These are phyloP conservation scores for Geothlypis trichas DNA, from an alignment of 2,113 vertebrate species.

Conservation along the genomic window DNA sequence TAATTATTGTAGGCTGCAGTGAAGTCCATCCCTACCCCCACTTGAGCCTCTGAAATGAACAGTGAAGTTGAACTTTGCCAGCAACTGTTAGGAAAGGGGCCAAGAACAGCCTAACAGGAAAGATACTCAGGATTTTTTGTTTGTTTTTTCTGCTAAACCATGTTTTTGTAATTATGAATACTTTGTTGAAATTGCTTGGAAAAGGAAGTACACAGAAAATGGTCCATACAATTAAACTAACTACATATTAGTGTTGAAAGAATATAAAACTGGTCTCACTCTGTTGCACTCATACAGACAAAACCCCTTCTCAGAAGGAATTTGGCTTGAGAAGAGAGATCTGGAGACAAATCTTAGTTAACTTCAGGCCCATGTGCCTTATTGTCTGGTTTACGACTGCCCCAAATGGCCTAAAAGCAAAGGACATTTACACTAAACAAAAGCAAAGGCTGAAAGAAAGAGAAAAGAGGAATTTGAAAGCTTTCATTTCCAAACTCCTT, in stretches of 20 bases:
- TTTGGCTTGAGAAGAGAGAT: conserved; percentile 2
- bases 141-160: conserved; percentile 24
- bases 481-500: conserved; percentile 4
- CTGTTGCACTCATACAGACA: background rate
- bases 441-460: conserved; percentile 28
- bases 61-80: background rate
- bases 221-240: conserved; percentile 14
- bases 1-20: background rate
- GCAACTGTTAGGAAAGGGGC: conserved; percentile 38
- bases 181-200: conserved; percentile 26
- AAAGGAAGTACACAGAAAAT: conserved; percentile 35
- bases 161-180: background rate
- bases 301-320: conserved; percentile 20
- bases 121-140: conserved; percentile 39
- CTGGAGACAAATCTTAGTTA: conserved; percentile 8
- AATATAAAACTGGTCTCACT: background rate
- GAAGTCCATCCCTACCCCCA: background rate
- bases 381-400: conserved; percentile 28
- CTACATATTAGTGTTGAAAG: background rate
- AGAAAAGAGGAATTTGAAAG: background rate
- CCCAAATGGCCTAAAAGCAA: conserved; percentile 50
- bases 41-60: background rate
- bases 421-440: conserved; percentile 30
- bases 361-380: conserved; percentile 7
- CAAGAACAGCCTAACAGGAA: conserved; percentile 31